These are phyloP conservation scores for Morone chrysops DNA, from an alignment of 2,113 vertebrate species.

Conservation along the genomic window DNA sequence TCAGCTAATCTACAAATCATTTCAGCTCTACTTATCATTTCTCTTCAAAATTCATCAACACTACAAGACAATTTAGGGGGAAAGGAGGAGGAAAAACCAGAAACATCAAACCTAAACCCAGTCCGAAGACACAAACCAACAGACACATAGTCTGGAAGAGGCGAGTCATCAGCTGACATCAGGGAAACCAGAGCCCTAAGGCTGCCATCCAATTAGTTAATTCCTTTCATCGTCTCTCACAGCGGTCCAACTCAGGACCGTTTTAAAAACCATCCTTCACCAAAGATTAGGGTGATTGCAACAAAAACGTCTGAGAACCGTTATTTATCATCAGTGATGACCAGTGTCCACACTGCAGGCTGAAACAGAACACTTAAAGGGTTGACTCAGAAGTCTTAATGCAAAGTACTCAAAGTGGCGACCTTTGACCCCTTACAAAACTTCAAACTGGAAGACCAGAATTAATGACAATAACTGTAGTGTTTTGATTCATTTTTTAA, in stretches of 20 bases:
- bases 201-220: conserved; percentile 42
- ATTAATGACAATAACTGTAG: neutral
- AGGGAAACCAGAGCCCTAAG: conserved; percentile 21
- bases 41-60: neutral
- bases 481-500: neutral
- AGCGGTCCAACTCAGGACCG: neutral
- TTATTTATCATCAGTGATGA: conserved; percentile 45
- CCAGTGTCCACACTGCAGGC: neutral
- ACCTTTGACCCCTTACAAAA: conserved; percentile 10
- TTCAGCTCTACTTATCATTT: neutral
- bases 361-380: conserved; percentile 16
- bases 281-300: conserved; percentile 34
- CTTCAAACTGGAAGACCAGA: neutral
- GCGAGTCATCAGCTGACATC: conserved; percentile 21
- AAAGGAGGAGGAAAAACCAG: neutral
- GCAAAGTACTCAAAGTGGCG: neutral
- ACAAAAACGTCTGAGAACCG: conserved; percentile 5
- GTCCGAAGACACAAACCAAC: neutral
- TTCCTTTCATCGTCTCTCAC: conserved; percentile 56
- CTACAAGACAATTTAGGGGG: neutral
- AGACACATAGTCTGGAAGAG: neutral
- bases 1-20: neutral
- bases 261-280: conserved; percentile 50
- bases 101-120: neutral
- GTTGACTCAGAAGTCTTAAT: conserved; percentile 1